Percentiles rank a stretch among this genome's conserved stretches.
phyloP scores from a whole-genome alignment of 1,140 invertebrate genomes.

The Frieseomelitta varia region DNA sequence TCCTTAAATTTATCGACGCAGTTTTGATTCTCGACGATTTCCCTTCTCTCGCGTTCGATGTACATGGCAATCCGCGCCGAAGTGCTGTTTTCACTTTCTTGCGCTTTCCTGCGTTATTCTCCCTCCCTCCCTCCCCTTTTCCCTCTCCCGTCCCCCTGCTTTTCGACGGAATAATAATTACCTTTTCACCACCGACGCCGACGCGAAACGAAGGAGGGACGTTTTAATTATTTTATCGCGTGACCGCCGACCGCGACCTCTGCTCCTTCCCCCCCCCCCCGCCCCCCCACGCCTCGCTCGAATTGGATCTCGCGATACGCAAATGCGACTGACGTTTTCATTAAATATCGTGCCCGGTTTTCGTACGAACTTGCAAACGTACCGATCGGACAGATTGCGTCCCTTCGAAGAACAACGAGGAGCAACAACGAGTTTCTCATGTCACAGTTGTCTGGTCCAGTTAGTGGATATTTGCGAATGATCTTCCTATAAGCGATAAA shows the following conservation, averaged over 20 bases:
- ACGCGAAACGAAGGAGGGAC: constrained; percentile 50
- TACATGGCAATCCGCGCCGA: neutral
- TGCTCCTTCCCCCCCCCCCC: neutral
- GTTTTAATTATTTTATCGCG: constrained; percentile 71
- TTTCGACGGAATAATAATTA: constrained; percentile 65
- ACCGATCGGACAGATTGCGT: neutral
- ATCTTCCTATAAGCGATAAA: too few species aligned
- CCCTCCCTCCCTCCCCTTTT: neutral
- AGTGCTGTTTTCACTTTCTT: constrained; percentile 17
- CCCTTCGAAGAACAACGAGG: neutral
- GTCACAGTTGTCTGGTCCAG: too few species aligned
- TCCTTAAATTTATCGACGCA: neutral
- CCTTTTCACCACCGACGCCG: constrained; percentile 58
- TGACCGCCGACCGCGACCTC: constrained; percentile 65
- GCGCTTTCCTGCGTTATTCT: constrained; percentile 3
- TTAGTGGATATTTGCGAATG: too few species aligned
- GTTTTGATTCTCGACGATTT: neutral
- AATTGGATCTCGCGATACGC: constrained; percentile 58
- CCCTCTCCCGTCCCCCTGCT: neutral
- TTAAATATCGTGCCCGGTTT: constrained; percentile 54
- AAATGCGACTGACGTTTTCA: constrained; percentile 64
- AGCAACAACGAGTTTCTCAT: neutral
- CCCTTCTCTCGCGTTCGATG: too few species aligned
- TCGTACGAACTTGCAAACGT: neutral
- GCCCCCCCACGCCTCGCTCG: constrained; percentile 29